A percentile compares a stretch with the other conserved stretches of the same genome.
Evolutionary conservation across 2,888 invertebrate genomes (phyloP).

Genomic region (Pherbina coryleti): DNA sequence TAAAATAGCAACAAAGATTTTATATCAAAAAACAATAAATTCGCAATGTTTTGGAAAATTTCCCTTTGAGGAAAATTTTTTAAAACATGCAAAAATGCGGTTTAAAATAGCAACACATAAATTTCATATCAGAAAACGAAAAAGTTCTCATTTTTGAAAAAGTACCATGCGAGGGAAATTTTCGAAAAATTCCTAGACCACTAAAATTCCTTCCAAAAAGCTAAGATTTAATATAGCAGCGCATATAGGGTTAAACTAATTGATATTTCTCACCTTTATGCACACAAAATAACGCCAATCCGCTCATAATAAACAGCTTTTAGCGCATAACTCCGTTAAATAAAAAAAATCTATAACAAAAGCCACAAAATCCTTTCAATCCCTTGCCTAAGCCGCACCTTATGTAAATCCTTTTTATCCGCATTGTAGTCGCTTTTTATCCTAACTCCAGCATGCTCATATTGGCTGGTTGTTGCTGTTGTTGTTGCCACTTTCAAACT

Average conservation of each 20-base stretch:
- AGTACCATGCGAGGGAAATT: not conserved
- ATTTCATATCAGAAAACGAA: not conserved
- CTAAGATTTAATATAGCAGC: not conserved
- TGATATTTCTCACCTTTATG: not conserved
- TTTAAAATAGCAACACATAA: not conserved
- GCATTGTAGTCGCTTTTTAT: not conserved
- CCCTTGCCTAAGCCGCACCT: not conserved
- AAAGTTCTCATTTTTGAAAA: not conserved
- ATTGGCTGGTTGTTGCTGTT: not conserved
- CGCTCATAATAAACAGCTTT: not conserved
- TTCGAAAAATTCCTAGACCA: not conserved
- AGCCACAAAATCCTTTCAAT: conserved; percentile 1
- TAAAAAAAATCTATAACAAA: not conserved
- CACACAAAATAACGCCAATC: not conserved
- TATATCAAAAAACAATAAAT: no score
- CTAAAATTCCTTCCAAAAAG: not conserved
- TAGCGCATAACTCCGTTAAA: not conserved
- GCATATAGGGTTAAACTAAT: not conserved
- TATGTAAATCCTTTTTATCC: not conserved
- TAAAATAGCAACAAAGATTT: no score
- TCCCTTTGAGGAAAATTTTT: not conserved
- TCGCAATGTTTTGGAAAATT: no score
- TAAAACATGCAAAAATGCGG: no score
- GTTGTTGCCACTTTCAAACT: conserved; percentile 15
- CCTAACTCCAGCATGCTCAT: not conserved